These are phyloP conservation scores for Macaria liturata DNA, from an alignment of 2,888 invertebrate species.

Conservation along the genomic window DNA sequence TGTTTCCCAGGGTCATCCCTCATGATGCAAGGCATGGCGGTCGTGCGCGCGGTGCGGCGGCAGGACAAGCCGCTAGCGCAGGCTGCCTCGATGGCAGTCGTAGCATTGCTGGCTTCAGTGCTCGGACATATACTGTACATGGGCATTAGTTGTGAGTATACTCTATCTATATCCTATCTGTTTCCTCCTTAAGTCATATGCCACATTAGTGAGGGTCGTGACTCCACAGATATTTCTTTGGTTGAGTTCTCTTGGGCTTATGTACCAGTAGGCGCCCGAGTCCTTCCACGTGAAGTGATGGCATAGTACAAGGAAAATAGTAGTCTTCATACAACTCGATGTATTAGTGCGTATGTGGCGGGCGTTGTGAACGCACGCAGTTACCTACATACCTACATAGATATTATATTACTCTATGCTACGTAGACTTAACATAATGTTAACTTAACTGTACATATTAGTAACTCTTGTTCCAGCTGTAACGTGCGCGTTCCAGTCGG, in stretches of 20 bases:
- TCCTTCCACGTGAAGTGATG: too few relatives aligned
- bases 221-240: too few relatives aligned
- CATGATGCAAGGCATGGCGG: conserved; percentile 71
- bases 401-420: too few relatives aligned
- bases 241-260: background rate
- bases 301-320: too few relatives aligned
- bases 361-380: too few relatives aligned
- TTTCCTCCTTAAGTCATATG: too few relatives aligned
- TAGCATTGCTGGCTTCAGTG: conserved; percentile 54
- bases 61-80: conserved; percentile 60
- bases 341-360: too few relatives aligned
- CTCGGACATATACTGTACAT: conserved; percentile 60
- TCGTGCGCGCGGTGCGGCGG: conserved; percentile 55
- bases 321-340: too few relatives aligned
- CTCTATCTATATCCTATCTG: background rate
- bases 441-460: too few relatives aligned
- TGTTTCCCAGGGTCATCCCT: conserved; percentile 57
- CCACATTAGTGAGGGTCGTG: too few relatives aligned
- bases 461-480: conserved; percentile 44
- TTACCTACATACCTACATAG: too few relatives aligned
- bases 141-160: conserved; percentile 61
- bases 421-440: too few relatives aligned
- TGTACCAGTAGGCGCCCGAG: background rate
- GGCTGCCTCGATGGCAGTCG: conserved; percentile 50
- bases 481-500: conserved; percentile 55